Percentiles rank a stretch among this genome's conserved stretches.
Conservation (phyloP, 1,140 invertebrate species). For the Trachymyrmex septentrionalis region DNA sequence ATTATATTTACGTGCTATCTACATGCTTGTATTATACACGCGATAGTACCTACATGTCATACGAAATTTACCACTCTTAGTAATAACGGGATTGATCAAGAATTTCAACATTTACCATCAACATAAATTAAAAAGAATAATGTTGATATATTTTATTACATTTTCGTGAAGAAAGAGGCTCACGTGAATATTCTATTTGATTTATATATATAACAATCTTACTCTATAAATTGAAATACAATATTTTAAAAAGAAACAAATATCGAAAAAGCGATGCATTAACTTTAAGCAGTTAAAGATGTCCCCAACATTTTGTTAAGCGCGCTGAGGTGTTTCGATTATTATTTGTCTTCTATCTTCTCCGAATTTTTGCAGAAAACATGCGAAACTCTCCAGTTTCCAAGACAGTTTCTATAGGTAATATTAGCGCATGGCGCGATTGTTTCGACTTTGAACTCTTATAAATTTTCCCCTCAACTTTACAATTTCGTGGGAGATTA, state of each 20-base stretch:
- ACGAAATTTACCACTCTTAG: not conserved
- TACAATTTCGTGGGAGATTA: conserved; percentile 81
- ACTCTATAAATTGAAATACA: not conserved
- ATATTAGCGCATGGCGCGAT: not conserved
- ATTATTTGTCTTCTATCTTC: not conserved
- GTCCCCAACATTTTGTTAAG: not conserved
- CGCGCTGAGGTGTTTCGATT: not conserved
- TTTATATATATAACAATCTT: not conserved
- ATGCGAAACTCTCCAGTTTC: not conserved
- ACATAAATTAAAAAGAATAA: not conserved
- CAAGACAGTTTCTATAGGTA: not conserved
- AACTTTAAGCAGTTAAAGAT: not conserved
- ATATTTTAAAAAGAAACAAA: not conserved
- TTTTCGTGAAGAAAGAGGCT: not conserved
- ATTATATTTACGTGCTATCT: conserved; percentile 57
- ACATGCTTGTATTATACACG: conserved; percentile 21
- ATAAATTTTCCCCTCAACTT: conserved; percentile 79
- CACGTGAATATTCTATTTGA: not conserved
- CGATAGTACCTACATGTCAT: conserved; percentile 3
- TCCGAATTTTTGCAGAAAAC: not conserved
- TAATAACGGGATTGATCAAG: not conserved
- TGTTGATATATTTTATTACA: not conserved
- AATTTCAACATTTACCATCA: not conserved
- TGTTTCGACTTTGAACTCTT: conserved; percentile 35
- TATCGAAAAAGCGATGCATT: not conserved